Conservation (phyloP, 2,888 invertebrate species). For the Spisula subtruncata region DNA sequence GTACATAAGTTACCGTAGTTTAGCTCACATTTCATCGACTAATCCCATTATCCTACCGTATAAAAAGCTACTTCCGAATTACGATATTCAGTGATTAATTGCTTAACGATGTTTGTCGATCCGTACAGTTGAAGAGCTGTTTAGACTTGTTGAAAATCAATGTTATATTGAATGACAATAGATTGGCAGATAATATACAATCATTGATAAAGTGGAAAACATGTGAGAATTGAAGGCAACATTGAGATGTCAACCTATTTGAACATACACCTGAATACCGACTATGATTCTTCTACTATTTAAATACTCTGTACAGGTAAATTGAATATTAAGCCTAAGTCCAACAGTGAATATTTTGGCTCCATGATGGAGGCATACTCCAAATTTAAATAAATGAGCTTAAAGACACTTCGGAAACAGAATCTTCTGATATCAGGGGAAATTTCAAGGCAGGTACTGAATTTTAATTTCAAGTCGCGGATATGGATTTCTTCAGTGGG, state of each 20-base stretch:
- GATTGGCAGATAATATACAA: neutral
- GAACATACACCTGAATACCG: too few species aligned
- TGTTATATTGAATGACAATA: conserved; percentile 22
- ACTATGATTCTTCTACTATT: too few species aligned
- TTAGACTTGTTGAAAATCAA: conserved; percentile 48
- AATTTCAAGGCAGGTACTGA: too few species aligned
- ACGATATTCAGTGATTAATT: conserved; percentile 55
- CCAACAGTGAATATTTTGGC: too few species aligned
- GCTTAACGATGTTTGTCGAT: conserved; percentile 48
- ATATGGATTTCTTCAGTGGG: too few species aligned
- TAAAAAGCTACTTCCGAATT: conserved; percentile 57
- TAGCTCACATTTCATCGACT: neutral
- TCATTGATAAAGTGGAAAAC: neutral
- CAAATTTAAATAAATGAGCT: too few species aligned
- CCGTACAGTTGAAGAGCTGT: conserved; percentile 30
- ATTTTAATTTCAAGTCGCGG: too few species aligned
- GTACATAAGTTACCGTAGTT: neutral
- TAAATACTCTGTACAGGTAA: neutral
- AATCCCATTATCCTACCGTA: conserved; percentile 42
- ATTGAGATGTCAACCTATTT: neutral
- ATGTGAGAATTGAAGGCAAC: neutral
- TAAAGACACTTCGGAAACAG: too few species aligned
- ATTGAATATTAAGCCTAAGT: too few species aligned
- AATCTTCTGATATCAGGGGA: too few species aligned
- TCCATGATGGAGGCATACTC: too few species aligned